Evolutionary conservation across 2,888 invertebrate species (phyloP), one percentile per base, ranked within the genome.

Genomic region (Calameuta pallipes): DNA sequence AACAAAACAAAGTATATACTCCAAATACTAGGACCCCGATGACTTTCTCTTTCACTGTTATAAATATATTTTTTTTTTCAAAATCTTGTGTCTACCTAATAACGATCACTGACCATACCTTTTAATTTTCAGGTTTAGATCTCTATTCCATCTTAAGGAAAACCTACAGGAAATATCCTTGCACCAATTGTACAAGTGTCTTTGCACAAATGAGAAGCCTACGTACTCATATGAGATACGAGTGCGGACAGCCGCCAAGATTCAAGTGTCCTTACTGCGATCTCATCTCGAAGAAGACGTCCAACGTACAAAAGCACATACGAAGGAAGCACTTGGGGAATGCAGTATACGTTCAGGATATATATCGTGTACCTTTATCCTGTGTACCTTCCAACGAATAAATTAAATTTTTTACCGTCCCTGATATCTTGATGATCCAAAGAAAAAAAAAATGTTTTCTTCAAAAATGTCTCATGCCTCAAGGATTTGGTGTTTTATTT

Each of bases 231-330:
- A 73, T 88, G 70, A 85, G 87, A 79, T 89, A 90, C 84, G 89
- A 89, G 78, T 92, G 92, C 76, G 90, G 90, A 4, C 85, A 88
- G 75, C 89, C 89, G 1, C 91, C 91, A 15, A 86, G 89, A 70
- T 91, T 90, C 85, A 87, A 89, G 80, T 92, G 92, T 79, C 90
- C 89, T 36, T 88, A 90, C 79, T 92, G 92, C 79, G 82, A 85
- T 41, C 81, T 88, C 35, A 79, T 85, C 69, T 86, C 88, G 31
- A 90, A 90, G 82, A 88, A 90, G 78, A 86, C 88, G 12, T 87
- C 87, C 0, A 87, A 89, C 79, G 77, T 90, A 30, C 87, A 85
- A 73, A 87, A 84, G 73, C 89, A 90, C 77, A 87, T 89, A 37
- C 82, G 87, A 4, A 80, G 87, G 56, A 85, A 85, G 77, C 89